Evolutionary conservation across 2,888 invertebrate species (phyloP), one percentile per base, ranked within the genome.

Genomic region (Drosophila falleni): DNA sequence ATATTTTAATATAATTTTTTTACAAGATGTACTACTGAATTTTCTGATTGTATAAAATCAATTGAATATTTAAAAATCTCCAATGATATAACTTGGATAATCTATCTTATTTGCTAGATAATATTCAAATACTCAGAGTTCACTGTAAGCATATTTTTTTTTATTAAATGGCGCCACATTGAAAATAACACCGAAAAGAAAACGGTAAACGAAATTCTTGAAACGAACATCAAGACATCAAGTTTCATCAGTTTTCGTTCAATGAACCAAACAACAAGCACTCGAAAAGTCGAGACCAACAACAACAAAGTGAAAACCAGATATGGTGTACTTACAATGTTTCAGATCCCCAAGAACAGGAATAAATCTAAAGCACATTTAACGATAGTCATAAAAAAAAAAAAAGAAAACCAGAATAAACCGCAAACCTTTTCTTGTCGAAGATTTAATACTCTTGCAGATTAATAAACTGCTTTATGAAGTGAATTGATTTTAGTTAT

Each of bases 241-340:
- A 80, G 73, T 86, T 82, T 82, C 86, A 85, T 60, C 31, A 71
- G 61, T 50, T 74, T 50, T 74, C 82, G 81, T 88, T 82, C 82
- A 82, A 83, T 81, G 82, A 82, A 88, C 82, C 63, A 70, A 31
- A 46, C 37, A 31, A 46, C 37, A 41, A 42, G 37, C 39, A 60
- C 49, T 60, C 23, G 41, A 60, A 51, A 60, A 50, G 41, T 56
- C 19, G 55, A 56, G 42, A 55, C 19, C 35, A 23, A 4, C 47
- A 56, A 42, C 54, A 56, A 46, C 33, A 35, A 26, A 42, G 33
- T 35, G 16, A 67, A 51, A 47, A 54, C 42, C 77, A 51, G 42
- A 56, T 50, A 49, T 19, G 46, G 29, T 9, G 54, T 62, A 53
- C 51, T 56, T 53, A 51, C 61, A 77, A 56, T 51, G 53, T 54